Percentiles rank a stretch among this genome's conserved stretches.
Evolutionary conservation across 2,888 invertebrate genomes (phyloP).

Genomic region (Eupithecia dodoneata): DNA sequence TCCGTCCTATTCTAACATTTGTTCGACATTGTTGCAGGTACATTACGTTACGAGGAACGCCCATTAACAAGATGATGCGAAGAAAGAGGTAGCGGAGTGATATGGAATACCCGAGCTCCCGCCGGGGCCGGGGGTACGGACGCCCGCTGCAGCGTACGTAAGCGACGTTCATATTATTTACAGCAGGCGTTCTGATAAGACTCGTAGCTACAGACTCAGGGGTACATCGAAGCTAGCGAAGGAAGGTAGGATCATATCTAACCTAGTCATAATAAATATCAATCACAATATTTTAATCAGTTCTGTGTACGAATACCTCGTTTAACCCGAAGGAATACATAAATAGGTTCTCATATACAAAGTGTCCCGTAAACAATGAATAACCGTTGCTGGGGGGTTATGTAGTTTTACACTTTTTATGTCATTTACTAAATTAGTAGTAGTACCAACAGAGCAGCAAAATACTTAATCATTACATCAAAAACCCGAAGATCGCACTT

Average conservation of each 20-base stretch:
- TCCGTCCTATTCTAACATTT: neutral
- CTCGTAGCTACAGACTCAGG: too few species aligned
- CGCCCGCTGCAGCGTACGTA: too few species aligned
- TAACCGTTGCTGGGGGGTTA: neutral
- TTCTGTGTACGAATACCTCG: neutral
- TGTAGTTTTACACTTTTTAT: too few species aligned
- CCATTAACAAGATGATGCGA: neutral
- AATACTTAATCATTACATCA: too few species aligned
- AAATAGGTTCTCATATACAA: neutral
- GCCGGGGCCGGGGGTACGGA: too few species aligned
- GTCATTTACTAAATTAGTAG: too few species aligned
- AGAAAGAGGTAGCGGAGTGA: too few species aligned
- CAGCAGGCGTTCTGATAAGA: too few species aligned
- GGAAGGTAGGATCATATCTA: neutral
- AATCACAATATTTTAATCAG: constrained; percentile 2
- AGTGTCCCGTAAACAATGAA: neutral
- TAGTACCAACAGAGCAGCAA: too few species aligned
- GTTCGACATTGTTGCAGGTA: neutral
- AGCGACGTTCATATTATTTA: too few species aligned
- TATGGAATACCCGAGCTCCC: too few species aligned
- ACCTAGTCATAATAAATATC: neutral
- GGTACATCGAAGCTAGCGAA: neutral
- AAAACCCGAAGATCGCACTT: too few species aligned
- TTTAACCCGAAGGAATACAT: neutral
- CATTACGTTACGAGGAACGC: neutral